Evolutionary conservation across 2,888 invertebrate genomes (phyloP), one percentile per base, ranked within the genome.

Genomic region (Tenthredo livida): DNA sequence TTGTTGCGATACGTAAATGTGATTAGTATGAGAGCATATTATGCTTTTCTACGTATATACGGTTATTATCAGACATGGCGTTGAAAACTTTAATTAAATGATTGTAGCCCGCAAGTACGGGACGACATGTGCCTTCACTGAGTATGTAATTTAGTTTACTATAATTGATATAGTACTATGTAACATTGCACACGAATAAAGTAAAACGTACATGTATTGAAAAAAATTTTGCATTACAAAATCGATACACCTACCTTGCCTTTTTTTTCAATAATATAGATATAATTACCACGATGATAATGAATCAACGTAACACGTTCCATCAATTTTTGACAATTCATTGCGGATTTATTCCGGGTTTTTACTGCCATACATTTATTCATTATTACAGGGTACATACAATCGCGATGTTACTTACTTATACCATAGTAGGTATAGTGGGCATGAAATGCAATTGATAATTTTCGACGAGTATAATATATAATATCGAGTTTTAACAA

Each of bases 161-260:
- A 83, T 83, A 67, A 83, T 29, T 67, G 47, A 67, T 67, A 83
- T 83, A 83, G 83, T 67, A 83, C 67, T 67, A 83, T 83, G 83
- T 83, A 83, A 83, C 37, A 83, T 83, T 83, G 83, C 83, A 83
- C 83, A 83, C 67, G 83, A 83, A 83, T 83, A 83, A 83, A 83
- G 70, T 83, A 83, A 80, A 80, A 80, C 80, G 80, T 80, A 80
- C 58, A 80, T 80, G 78, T 80, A 80, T 80, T 73, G 73, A 43
- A 54, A n/a, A 54, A n/a, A 54, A 17, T n/a, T 1, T 54, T 54
- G n/a, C 17, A 33, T 15, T 37, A 37, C 37, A 70, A 7, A 21
- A 33, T 21, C 21, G 9, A n/a, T 43, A 43, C 21, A 43, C n/a
- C n/a, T 43, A 21, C 72, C 67, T 0, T 67, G 17, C 67, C 33